Conservation (phyloP, 1,140 invertebrate genomes). For the Brachionus rubens region DNA sequence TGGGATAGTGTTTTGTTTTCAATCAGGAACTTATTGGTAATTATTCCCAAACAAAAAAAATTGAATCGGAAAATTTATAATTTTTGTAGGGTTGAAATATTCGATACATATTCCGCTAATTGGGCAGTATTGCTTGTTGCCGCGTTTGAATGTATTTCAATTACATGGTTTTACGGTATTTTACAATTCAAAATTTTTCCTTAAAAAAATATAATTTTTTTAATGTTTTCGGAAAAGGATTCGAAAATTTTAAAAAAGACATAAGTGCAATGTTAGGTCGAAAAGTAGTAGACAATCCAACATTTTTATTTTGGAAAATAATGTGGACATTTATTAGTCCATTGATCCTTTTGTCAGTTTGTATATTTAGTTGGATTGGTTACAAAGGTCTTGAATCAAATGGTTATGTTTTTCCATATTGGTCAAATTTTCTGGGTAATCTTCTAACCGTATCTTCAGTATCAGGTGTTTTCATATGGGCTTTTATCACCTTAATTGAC, state of each 20-base stretch:
- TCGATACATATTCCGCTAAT: constrained; percentile 71
- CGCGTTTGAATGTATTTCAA: constrained; percentile 69
- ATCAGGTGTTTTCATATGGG: constrained; percentile 29
- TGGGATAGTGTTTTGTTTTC: constrained; percentile 69
- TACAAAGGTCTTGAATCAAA: not conserved
- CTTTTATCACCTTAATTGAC: not conserved
- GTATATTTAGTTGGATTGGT: constrained; percentile 6
- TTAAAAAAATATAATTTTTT: too few relatives aligned
- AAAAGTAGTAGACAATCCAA: not conserved
- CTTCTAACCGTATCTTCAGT: not conserved
- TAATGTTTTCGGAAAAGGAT: too few relatives aligned
- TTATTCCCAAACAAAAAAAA: not conserved
- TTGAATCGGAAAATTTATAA: not conserved
- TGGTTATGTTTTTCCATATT: constrained; percentile 9
- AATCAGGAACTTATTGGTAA: constrained; percentile 39
- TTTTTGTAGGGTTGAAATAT: constrained; percentile 62
- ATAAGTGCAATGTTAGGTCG: constrained; percentile 42
- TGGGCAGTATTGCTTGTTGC: constrained; percentile 71
- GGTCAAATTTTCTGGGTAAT: constrained; percentile 16
- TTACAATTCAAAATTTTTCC: not conserved
- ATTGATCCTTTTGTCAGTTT: not conserved
- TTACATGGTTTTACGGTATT: constrained; percentile 72
- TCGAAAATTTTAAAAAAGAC: constrained; percentile 22
- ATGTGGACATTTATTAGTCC: not conserved
- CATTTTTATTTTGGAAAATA: constrained; percentile 13